Base-by-base conservation (phyloP, 2,888 invertebrate genomes). In the Volucella inanis region DNA sequence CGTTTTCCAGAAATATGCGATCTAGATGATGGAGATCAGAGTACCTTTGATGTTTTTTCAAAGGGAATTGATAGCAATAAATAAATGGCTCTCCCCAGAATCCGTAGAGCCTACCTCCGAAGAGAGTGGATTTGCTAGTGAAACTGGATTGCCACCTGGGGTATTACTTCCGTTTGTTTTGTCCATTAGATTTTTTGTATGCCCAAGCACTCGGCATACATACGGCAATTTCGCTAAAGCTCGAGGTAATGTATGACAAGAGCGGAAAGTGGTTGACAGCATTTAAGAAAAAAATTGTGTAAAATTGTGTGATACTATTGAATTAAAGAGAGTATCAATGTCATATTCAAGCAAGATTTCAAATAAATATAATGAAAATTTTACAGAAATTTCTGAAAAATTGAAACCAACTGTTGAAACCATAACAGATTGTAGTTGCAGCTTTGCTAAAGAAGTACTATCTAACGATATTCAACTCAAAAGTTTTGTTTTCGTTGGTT, bases 301-400 rank as follows among this genome's bases (percentile, higher is more conserved):
- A 45, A n/a, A 45, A 12, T 12, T n/a, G n/a, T n/a, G n/a, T 45
- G 45, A 45, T 12, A n/a, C n/a, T 31, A 31, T 31, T 31, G 31
- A 31, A 31, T 31, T 31, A 31, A 6, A 31, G 22, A 4, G 15
- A 9, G 45, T 31, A 45, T 12, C 4, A 45, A 8, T 9, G 12
- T 8, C 12, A 18, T 11, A 61, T 10, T 61, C n/a, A 11, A 45
- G 18, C 61, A 45, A 18, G n/a, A 45, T 31, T 45, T 61, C 2
- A 47, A 49, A 61, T 12, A 18, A 22, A 22, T 61, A 45, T 45
- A 61, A 18, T 8, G 43, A 61, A 8, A 8, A 61, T 61, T 62
- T 62, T 31, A 31, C 47, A 3, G 47, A 47, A 62, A 47, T 62
- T 47, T 47, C 47, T 62, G 47, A 47, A 47, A 62, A 47, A 14